phyloP scores from a whole-genome alignment of 2,888 invertebrate species.

The Ichneumon xanthorius region DNA sequence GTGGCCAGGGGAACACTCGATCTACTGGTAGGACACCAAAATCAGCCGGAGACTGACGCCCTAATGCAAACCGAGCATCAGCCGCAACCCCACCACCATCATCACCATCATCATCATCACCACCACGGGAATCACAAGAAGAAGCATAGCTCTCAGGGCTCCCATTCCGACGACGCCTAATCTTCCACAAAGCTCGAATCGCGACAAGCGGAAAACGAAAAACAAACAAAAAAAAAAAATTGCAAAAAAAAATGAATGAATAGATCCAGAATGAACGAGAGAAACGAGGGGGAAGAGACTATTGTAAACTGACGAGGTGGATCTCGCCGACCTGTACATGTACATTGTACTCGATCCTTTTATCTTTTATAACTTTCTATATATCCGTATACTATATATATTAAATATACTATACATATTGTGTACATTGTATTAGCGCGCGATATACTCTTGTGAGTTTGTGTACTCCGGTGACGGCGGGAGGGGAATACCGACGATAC shows the following conservation, averaged over 20 bases:
- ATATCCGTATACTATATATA: conserved; percentile 68
- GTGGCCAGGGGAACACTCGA: conserved; percentile 78
- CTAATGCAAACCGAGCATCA: conserved; percentile 77
- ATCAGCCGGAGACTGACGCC: conserved; percentile 80
- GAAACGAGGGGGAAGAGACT: conserved; percentile 33
- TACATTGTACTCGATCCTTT: conserved; percentile 77
- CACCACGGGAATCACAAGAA: conserved; percentile 81
- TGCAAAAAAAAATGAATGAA: conserved; percentile 32
- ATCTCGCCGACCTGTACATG: conserved; percentile 70
- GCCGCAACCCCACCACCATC: conserved; percentile 75
- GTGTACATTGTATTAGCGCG: conserved; percentile 50
- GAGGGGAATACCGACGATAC: background rate
- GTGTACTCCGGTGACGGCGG: conserved; percentile 19
- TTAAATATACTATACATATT: conserved; percentile 53
- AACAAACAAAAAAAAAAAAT: background rate
- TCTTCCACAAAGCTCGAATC: conserved; percentile 48
- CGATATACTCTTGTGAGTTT: conserved; percentile 39
- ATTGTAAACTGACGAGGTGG: conserved; percentile 48
- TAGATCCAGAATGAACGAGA: background rate
- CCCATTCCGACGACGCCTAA: conserved; percentile 82
- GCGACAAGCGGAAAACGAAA: conserved; percentile 24
- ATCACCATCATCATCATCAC: conserved; percentile 77
- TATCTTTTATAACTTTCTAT: conserved; percentile 81
- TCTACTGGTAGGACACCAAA: conserved; percentile 80
- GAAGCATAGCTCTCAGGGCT: conserved; percentile 82